Conservation (phyloP, 2,888 invertebrate genomes). For the Epistrophe eligans region DNA sequence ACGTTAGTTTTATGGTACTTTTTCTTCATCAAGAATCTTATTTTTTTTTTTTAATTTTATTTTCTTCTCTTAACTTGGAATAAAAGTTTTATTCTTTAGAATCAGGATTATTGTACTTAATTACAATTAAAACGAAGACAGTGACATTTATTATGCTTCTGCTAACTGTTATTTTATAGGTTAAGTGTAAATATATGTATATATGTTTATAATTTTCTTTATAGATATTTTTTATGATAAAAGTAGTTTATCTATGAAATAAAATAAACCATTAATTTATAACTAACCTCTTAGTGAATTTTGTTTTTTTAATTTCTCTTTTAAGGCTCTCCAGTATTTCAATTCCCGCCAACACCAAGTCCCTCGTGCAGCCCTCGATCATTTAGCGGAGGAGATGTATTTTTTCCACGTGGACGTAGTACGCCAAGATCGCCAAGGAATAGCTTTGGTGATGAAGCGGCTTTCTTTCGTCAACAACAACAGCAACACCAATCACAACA, state of each 20-base stretch:
- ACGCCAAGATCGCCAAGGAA: constrained; percentile 81
- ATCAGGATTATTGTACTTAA: constrained; percentile 70
- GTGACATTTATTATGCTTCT: constrained; percentile 36
- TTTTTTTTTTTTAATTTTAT: not conserved
- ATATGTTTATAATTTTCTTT: not conserved
- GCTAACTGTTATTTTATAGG: constrained; percentile 30
- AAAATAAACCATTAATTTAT: constrained; percentile 27
- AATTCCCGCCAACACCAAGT: constrained; percentile 83
- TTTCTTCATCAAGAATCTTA: not conserved
- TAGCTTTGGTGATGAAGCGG: constrained; percentile 81
- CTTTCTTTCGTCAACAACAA: constrained; percentile 81
- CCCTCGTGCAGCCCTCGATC: constrained; percentile 82
- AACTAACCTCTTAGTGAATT: constrained; percentile 12
- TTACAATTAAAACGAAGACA: constrained; percentile 59
- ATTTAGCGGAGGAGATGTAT: constrained; percentile 81
- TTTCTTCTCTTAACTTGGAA: constrained; percentile 22
- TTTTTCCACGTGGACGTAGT: constrained; percentile 82
- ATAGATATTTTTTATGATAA: constrained; percentile 12
- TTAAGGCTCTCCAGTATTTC: constrained; percentile 83
- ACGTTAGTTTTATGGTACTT: constrained; percentile 64
- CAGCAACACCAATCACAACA: constrained; percentile 57
- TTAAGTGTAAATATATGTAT: constrained; percentile 11
- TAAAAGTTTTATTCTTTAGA: constrained; percentile 57
- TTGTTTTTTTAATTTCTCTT: constrained; percentile 38
- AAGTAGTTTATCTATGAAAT: not conserved